Percentiles rank a stretch among this genome's conserved stretches.
phyloP scores from a whole-genome alignment of 2,113 vertebrate genomes.

The Xenopus borealis region DNA sequence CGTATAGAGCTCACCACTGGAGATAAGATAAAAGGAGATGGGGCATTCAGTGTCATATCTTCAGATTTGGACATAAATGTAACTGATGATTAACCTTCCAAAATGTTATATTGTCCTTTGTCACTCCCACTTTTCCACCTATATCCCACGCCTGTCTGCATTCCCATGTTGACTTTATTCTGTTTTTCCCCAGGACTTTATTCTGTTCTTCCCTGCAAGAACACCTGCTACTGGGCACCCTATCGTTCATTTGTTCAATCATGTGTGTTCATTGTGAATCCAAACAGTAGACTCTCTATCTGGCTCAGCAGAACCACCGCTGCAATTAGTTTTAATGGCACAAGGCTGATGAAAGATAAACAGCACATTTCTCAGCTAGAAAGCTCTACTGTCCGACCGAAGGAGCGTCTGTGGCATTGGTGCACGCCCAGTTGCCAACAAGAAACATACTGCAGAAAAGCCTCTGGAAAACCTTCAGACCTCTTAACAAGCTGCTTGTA shows the following conservation, averaged over 20 bases:
- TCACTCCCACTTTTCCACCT: too few relatives aligned
- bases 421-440: conserved; percentile 2
- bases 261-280: conserved; percentile 34
- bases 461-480: conserved; percentile 29
- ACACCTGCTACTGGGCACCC: too few relatives aligned
- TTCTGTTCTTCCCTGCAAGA: too few relatives aligned
- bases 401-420: conserved; percentile 23
- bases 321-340: conserved; percentile 28
- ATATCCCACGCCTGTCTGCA: too few relatives aligned
- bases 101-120: too few relatives aligned
- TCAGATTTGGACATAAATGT: too few relatives aligned
- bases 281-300: conserved; percentile 41
- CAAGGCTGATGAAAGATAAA: conserved; percentile 5
- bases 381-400: conserved; percentile 25
- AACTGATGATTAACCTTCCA: too few relatives aligned
- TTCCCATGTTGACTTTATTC: too few relatives aligned
- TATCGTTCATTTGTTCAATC: neutral
- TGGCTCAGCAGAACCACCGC: conserved; percentile 28
- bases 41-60: too few relatives aligned
- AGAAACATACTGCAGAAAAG: neutral
- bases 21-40: too few relatives aligned
- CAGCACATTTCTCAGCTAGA: conserved; percentile 15
- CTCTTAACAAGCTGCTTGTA: conserved; percentile 53
- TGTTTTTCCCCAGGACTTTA: too few relatives aligned
- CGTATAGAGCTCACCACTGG: too few relatives aligned